Evolutionary conservation across 2,113 vertebrate species (phyloP).

Genomic region (Brienomyrus longianalis): DNA sequence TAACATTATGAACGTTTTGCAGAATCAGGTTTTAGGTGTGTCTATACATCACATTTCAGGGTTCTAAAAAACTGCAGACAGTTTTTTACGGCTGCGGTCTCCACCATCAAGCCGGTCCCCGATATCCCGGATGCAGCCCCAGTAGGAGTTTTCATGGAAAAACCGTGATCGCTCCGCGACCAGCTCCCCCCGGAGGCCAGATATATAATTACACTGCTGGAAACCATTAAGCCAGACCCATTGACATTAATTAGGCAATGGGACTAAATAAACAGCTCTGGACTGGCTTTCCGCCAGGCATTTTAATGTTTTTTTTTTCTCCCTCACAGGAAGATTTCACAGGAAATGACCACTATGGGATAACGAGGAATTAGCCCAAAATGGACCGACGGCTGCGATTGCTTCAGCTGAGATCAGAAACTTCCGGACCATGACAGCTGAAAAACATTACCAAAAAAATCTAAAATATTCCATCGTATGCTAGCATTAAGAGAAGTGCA

Average conservation of each 20-base stretch:
- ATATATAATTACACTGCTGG: constrained; percentile 21
- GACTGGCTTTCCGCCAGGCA: constrained; percentile 11
- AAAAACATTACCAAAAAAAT: background rate
- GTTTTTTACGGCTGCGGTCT: background rate
- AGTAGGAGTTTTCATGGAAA: background rate
- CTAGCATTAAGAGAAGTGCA: background rate
- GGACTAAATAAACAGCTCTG: constrained; percentile 21
- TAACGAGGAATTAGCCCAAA: constrained; percentile 1
- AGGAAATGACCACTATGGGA: constrained; percentile 6
- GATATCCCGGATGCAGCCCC: background rate
- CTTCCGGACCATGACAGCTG: background rate
- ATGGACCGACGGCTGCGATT: background rate
- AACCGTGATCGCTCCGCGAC: background rate
- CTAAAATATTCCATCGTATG: background rate
- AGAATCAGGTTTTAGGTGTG: background rate
- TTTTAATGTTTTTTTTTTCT: constrained; percentile 1
- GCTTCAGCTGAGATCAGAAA: background rate
- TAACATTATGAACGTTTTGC: constrained; percentile 2
- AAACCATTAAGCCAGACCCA: constrained; percentile 15
- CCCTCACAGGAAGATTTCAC: constrained; percentile 10
- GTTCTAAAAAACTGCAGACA: background rate
- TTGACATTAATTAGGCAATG: constrained; percentile 23
- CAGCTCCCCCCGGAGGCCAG: constrained; percentile 12
- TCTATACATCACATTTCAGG: background rate
- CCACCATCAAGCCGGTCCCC: background rate